phyloP scores from a whole-genome alignment of 2,113 vertebrate species.

The Salvelinus alpinus region DNA sequence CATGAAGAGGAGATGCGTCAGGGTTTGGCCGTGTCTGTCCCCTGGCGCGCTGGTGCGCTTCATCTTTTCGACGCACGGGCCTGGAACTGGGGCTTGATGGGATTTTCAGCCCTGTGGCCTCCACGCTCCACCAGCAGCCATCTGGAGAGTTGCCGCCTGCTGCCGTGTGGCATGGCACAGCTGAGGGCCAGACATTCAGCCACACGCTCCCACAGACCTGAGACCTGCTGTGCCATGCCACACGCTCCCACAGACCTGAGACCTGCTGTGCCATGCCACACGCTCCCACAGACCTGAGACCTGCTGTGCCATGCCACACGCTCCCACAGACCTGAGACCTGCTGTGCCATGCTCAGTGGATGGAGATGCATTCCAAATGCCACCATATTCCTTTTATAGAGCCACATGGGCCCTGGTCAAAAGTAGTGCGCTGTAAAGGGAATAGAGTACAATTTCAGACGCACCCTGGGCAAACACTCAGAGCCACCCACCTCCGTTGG shows the following conservation, averaged over 20 bases:
- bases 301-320: slow-evolving; percentile 55
- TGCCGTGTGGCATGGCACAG: slow-evolving; percentile 51
- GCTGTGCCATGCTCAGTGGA: slow-evolving; percentile 60
- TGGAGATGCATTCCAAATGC: slow-evolving; percentile 13
- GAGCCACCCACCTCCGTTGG: slow-evolving; percentile 64
- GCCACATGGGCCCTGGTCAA: no score
- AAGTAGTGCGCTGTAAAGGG: not conserved
- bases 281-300: slow-evolving; percentile 38
- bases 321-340: slow-evolving; percentile 65
- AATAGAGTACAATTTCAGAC: no score
- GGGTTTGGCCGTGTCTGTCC: slow-evolving; percentile 66
- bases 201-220: slow-evolving; percentile 64
- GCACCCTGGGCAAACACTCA: slow-evolving; percentile 43
- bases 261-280: slow-evolving; percentile 50
- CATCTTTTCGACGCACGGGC: slow-evolving; percentile 75
- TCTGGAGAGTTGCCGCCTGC: slow-evolving; percentile 60
- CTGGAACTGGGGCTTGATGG: slow-evolving; percentile 77
- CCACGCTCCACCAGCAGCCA: slow-evolving; percentile 58
- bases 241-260: slow-evolving; percentile 60
- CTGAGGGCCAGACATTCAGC: slow-evolving; percentile 49
- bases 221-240: slow-evolving; percentile 55
- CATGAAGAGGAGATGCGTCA: slow-evolving; percentile 39
- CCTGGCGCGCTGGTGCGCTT: slow-evolving; percentile 67
- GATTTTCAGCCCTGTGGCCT: slow-evolving; percentile 77
- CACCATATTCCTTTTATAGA: no score